These are phyloP conservation scores for Periophthalmodon schlosseri DNA, from an alignment of 2,113 vertebrate species.

Conservation along the genomic window DNA sequence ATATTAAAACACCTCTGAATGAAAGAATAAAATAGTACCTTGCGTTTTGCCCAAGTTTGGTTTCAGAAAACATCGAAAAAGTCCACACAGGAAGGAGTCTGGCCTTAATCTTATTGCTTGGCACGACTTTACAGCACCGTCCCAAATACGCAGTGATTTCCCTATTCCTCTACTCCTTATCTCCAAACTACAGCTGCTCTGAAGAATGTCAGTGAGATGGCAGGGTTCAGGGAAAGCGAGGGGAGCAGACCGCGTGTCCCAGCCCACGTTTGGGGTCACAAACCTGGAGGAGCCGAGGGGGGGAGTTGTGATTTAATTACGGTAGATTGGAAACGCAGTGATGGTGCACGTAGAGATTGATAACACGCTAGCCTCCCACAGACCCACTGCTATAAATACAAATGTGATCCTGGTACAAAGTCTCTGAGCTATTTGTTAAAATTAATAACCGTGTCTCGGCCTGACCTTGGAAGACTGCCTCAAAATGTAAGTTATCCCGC, in stretches of 20 bases:
- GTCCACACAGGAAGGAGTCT: slow-evolving; percentile 34
- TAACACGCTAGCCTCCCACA: slow-evolving; percentile 24
- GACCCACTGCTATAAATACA: slow-evolving; percentile 23
- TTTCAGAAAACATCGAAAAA: slow-evolving; percentile 46
- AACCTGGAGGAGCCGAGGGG: slow-evolving; percentile 6
- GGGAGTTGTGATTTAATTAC: slow-evolving; percentile 31
- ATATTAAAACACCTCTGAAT: slow-evolving; percentile 59
- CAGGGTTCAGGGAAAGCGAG: slow-evolving; percentile 30
- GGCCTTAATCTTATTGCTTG: slow-evolving; percentile 51
- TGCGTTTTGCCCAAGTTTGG: slow-evolving; percentile 33
- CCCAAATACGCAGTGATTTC: slow-evolving; percentile 50
- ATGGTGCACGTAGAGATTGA: slow-evolving; percentile 12
- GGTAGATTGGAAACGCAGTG: slow-evolving; percentile 10
- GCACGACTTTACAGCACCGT: slow-evolving; percentile 42
- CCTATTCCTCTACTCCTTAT: slow-evolving; percentile 63
- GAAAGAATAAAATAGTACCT: slow-evolving; percentile 34
- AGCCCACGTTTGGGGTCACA: slow-evolving; percentile 32
- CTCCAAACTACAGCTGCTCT: slow-evolving; percentile 57
- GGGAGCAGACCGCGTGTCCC: slow-evolving; percentile 39
- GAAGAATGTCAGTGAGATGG: slow-evolving; percentile 61
- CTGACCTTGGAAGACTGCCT: slow-evolving; percentile 28
- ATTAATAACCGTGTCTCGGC: slow-evolving; percentile 6
- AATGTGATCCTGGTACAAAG: slow-evolving; percentile 18
- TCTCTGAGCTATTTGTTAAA: slow-evolving; percentile 10
- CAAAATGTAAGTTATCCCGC: slow-evolving; percentile 20